A percentile compares a stretch with the other conserved stretches of the same genome.
These are phyloP conservation scores for Malaclemys terrapin DNA, from an alignment of 2,113 vertebrate genomes.

Conservation along the genomic window DNA sequence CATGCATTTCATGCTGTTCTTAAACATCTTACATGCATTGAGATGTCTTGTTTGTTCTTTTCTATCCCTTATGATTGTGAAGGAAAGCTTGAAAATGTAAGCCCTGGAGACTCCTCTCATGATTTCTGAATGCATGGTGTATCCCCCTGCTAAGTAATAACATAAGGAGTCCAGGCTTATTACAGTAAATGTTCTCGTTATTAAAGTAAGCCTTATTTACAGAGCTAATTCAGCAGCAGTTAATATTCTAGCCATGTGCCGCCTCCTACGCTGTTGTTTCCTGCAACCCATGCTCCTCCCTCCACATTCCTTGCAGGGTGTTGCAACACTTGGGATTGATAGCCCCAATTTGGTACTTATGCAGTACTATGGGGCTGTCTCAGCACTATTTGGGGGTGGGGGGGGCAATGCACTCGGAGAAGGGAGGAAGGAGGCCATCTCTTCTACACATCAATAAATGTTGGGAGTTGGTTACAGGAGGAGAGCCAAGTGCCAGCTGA, in stretches of 20 bases:
- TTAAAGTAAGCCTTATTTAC: neutral
- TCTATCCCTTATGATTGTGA: neutral
- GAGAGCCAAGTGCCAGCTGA: neutral
- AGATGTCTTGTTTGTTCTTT: neutral
- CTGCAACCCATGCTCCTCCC: neutral
- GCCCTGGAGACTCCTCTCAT: neutral
- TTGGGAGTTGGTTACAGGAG: neutral
- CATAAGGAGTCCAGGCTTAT: neutral
- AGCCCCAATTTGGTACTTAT: too few species aligned
- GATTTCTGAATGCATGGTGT: neutral
- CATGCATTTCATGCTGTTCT: neutral
- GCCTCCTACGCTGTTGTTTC: neutral
- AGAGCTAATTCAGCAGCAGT: neutral
- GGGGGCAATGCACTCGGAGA: neutral
- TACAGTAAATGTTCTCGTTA: neutral
- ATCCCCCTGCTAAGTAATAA: neutral
- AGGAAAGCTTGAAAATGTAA: neutral
- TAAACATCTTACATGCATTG: too few species aligned
- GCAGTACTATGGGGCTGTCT: neutral
- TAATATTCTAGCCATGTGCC: neutral
- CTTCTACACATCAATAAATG: neutral
- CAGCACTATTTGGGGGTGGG: neutral
- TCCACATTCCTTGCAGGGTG: neutral
- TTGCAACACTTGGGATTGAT: neutral
- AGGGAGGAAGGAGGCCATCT: neutral